Conservation (phyloP, 2,797 vertebrate genomes). For the Neosilurus hyrtlii region DNA sequence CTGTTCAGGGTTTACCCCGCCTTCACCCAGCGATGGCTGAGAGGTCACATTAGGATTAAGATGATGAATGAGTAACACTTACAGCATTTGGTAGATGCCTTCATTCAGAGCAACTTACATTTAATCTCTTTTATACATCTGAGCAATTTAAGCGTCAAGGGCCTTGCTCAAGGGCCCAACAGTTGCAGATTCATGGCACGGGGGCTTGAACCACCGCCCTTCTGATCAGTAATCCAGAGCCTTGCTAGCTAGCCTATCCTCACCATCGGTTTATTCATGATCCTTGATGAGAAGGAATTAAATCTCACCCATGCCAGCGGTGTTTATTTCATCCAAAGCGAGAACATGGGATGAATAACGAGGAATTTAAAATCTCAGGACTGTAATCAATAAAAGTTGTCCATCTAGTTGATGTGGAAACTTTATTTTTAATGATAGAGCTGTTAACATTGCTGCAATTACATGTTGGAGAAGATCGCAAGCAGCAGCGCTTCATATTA, state of each 20-base stretch:
- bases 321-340: neutral
- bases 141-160: neutral
- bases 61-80: too few species aligned
- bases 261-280: too few species aligned
- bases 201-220: neutral
- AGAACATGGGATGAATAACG: neutral
- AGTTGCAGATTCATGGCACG: neutral
- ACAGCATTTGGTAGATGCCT: too few species aligned
- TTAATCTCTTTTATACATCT: neutral
- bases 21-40: too few species aligned
- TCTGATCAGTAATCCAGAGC: neutral
- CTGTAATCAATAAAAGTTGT: neutral
- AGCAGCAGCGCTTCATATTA: neutral
- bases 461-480: neutral
- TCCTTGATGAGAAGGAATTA: neutral
- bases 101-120: neutral
- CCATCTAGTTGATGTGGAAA: neutral
- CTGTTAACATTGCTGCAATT: neutral
- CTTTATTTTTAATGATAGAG: neutral
- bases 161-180: neutral
- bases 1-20: too few species aligned
- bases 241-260: too few species aligned
- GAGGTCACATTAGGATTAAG: too few species aligned
- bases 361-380: neutral
- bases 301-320: neutral